These are phyloP conservation scores for Drosophila tropicalis DNA, from an alignment of 1,140 invertebrate genomes.

Conservation along the genomic window DNA sequence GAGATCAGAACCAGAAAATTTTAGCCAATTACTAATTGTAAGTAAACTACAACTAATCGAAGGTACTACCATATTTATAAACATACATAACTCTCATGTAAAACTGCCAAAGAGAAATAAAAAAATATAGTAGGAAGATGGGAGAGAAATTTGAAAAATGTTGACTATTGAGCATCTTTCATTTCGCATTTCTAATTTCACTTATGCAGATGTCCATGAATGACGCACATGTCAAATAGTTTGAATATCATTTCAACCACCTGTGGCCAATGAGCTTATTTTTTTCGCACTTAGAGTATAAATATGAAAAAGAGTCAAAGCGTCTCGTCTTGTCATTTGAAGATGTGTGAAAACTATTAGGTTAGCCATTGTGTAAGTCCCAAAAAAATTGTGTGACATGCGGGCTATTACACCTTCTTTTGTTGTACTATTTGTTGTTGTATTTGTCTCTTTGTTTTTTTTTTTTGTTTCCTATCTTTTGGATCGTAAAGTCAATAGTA, in stretches of 20 bases:
- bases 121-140: no score
- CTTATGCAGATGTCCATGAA: neutral
- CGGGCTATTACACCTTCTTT: constrained; percentile 63
- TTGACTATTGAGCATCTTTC: neutral
- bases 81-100: no score
- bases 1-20: no score
- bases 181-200: neutral
- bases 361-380: constrained; percentile 17
- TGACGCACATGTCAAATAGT: neutral
- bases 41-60: no score
- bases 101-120: no score
- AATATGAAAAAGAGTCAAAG: neutral
- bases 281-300: neutral
- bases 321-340: neutral
- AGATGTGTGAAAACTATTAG: constrained; percentile 69
- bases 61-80: no score
- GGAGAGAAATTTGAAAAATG: neutral
- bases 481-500: constrained; percentile 4
- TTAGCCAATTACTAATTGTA: no score
- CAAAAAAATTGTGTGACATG: constrained; percentile 40
- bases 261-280: neutral
- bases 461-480: neutral
- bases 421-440: constrained; percentile 44
- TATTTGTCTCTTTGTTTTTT: constrained; percentile 4
- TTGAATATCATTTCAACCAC: neutral